Conservation (phyloP, 2,888 invertebrate genomes). For the Hirudinaria manillensis region DNA sequence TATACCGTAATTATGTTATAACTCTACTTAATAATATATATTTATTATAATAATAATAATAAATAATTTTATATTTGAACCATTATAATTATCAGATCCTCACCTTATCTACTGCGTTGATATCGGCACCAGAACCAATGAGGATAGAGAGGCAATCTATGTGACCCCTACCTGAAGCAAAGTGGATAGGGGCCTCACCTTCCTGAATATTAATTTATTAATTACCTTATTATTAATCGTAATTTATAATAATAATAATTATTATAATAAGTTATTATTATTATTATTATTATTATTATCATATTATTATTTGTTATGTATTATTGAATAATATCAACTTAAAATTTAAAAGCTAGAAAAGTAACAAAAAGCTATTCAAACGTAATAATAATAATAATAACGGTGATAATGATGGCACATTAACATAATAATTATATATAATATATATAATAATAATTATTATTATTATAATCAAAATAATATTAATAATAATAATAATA, state of each 20-base stretch:
- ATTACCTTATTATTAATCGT: not conserved
- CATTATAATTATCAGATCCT: not conserved
- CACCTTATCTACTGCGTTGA: slow-evolving; percentile 58
- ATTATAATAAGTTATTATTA: too few species aligned
- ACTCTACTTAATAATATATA: too few species aligned
- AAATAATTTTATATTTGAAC: too few species aligned
- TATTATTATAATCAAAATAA: too few species aligned
- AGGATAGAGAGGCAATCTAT: slow-evolving; percentile 58
- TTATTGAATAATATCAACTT: not conserved
- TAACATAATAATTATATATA: too few species aligned
- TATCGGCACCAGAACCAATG: slow-evolving; percentile 56
- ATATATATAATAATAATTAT: too few species aligned
- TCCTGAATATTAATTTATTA: slow-evolving; percentile 50
- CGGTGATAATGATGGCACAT: too few species aligned
- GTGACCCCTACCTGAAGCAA: slow-evolving; percentile 58
- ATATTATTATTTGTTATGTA: not conserved
- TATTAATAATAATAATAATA: not conserved
- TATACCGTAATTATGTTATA: too few species aligned
- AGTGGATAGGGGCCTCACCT: slow-evolving; percentile 59
- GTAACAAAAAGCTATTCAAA: too few species aligned
- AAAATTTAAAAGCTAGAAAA: too few species aligned
- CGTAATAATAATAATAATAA: not conserved
- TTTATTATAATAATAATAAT: too few species aligned
- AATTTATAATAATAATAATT: not conserved
- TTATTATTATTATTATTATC: not conserved